These are phyloP conservation scores for Actenoides hombroni DNA, from an alignment of 2,113 vertebrate genomes.

Conservation along the genomic window DNA sequence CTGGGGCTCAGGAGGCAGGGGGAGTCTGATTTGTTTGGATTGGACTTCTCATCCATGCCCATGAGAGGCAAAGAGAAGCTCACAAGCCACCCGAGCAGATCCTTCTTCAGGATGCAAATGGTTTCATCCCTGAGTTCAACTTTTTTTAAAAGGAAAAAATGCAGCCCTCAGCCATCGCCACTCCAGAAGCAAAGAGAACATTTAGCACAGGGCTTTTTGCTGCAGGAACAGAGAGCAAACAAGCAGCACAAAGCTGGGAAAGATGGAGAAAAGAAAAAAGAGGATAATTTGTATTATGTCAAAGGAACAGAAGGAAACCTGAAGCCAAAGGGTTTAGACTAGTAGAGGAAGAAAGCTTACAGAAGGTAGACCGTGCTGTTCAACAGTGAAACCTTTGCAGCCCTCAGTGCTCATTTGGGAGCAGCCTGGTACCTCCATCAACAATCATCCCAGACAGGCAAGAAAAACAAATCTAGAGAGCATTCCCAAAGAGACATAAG, in stretches of 20 bases:
- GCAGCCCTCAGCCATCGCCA: not conserved
- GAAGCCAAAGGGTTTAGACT: not conserved
- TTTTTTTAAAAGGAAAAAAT: not conserved
- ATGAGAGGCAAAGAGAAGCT: not conserved
- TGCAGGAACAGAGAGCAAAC: not conserved
- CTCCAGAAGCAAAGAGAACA: not conserved
- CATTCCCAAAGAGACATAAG: not conserved
- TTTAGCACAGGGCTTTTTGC: not conserved
- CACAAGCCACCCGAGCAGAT: not conserved
- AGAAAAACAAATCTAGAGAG: not conserved
- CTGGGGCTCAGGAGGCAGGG: too few relatives aligned
- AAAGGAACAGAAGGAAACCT: not conserved
- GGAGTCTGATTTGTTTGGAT: not conserved
- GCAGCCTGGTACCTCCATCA: not conserved
- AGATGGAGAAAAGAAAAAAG: not conserved
- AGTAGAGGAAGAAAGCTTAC: not conserved
- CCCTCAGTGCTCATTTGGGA: not conserved
- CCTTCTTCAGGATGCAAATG: not conserved
- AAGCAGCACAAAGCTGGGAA: not conserved
- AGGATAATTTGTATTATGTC: not conserved
- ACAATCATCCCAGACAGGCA: not conserved
- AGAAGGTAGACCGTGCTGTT: not conserved
- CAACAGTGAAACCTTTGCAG: not conserved
- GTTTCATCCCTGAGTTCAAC: constrained; percentile 26
- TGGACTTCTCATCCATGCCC: not conserved